These are phyloP conservation scores for Apeltes quadracus DNA, from an alignment of 2,113 vertebrate genomes.

Conservation along the genomic window DNA sequence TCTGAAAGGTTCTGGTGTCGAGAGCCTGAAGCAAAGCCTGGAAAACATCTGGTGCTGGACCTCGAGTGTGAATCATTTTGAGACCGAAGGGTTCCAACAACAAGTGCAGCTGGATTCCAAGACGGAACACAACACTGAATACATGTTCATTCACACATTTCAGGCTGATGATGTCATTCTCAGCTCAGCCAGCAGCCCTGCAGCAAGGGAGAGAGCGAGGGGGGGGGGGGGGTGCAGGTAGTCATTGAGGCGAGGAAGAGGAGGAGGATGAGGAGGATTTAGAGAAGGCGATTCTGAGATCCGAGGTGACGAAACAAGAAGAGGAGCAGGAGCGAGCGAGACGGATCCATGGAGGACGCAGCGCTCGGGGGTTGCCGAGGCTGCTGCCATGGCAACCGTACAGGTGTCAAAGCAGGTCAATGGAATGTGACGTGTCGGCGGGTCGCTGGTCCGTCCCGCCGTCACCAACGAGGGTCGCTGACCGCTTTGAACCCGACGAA, in stretches of 20 bases:
- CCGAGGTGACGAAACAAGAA: constrained; percentile 12
- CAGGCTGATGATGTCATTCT: constrained; percentile 65
- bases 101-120: no score
- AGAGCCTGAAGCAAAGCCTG: not conserved
- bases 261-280: constrained; percentile 25
- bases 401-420: constrained; percentile 71
- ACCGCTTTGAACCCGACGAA: not conserved
- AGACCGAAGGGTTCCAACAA: no score
- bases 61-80: not conserved
- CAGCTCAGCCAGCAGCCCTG: constrained; percentile 42
- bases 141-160: constrained; percentile 59
- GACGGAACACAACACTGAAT: no score
- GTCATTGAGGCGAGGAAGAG: constrained; percentile 42
- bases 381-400: constrained; percentile 64
- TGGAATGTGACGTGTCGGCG: constrained; percentile 27
- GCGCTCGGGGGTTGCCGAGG: constrained; percentile 16
- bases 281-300: constrained; percentile 31
- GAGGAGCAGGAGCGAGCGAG: not conserved
- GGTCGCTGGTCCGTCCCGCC: not conserved
- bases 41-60: not conserved
- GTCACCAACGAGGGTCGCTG: not conserved
- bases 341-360: constrained; percentile 23
- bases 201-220: constrained; percentile 43
- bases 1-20: no score
- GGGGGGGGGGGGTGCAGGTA: constrained; percentile 23